phyloP scores from a whole-genome alignment of 1,140 invertebrate genomes.

The Drosophila nebulosa region DNA sequence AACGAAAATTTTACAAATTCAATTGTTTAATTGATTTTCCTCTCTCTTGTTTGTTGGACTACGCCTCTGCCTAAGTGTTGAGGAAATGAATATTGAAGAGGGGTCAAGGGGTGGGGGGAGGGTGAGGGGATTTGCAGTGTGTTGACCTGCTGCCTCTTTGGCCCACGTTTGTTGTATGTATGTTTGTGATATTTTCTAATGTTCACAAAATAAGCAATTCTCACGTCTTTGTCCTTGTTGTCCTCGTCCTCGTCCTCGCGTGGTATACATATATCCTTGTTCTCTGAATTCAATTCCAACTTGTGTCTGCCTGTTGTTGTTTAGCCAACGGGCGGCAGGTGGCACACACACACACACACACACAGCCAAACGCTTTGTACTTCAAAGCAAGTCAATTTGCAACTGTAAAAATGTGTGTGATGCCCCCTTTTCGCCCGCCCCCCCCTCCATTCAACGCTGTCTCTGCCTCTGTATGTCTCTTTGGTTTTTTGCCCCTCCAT shows the following conservation, averaged over 20 bases:
- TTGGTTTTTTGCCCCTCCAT: conserved; percentile 26
- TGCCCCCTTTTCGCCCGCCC: too few relatives aligned
- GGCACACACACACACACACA: conserved; percentile 28
- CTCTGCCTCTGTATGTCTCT: conserved; percentile 28
- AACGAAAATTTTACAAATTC: background rate
- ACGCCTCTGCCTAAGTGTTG: background rate
- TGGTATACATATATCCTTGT: conserved; percentile 28
- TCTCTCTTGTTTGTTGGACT: background rate
- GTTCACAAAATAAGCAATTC: conserved; percentile 77
- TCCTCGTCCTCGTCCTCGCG: conserved; percentile 2
- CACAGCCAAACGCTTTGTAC: conserved; percentile 63
- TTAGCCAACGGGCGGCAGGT: conserved; percentile 66
- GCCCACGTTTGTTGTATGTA: conserved; percentile 12
- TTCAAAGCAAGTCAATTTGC: conserved; percentile 72
- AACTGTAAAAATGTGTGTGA: conserved; percentile 30
- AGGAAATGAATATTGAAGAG: background rate
- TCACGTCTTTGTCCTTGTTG: conserved; percentile 62
- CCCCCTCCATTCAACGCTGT: conserved; percentile 2
- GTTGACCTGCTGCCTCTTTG: conserved; percentile 4
- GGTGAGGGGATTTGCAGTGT: conserved; percentile 5
- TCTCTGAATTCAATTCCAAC: conserved; percentile 61
- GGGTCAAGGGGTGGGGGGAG: background rate
- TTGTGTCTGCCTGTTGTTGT: conserved; percentile 46
- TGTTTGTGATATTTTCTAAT: conserved; percentile 72
- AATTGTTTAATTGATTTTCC: background rate